These are phyloP conservation scores for Acrobeloides nanus DNA, from an alignment of 2,888 invertebrate genomes.

Conservation along the genomic window DNA sequence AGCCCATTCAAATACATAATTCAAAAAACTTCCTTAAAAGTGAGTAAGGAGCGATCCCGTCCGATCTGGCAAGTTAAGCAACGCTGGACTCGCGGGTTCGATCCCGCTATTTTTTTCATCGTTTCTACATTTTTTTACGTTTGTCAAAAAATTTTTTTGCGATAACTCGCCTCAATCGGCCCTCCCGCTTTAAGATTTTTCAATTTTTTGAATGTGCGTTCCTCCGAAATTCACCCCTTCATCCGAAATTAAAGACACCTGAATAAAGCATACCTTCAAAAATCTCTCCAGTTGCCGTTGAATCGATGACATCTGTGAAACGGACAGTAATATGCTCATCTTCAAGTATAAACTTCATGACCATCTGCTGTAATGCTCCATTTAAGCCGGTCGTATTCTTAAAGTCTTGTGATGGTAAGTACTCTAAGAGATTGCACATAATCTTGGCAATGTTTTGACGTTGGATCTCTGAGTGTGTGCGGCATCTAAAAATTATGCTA, in stretches of 20 bases:
- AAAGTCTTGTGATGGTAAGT: no score
- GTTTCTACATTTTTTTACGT: no score
- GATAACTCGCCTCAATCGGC: no score
- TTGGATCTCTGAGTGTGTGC: slow-evolving; percentile 14
- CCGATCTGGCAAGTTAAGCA: no score
- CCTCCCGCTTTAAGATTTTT: slow-evolving; percentile 6
- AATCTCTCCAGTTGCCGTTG: slow-evolving; percentile 1
- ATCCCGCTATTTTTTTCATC: no score
- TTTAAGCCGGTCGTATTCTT: slow-evolving; percentile 4
- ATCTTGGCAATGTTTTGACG: slow-evolving; percentile 15
- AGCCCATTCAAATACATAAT: slow-evolving; percentile 7
- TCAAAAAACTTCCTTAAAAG: no score
- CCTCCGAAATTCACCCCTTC: no score
- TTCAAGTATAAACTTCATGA: slow-evolving; percentile 24
- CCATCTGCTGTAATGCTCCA: slow-evolving; percentile 54
- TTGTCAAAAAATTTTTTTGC: no score
- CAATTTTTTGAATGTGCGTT: no score
- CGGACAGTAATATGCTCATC: slow-evolving; percentile 22
- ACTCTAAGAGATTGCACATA: slow-evolving; percentile 59
- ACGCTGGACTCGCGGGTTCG: no score
- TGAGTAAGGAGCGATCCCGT: no score
- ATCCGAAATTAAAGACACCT: no score
- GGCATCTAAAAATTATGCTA: slow-evolving; percentile 9
- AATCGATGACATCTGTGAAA: slow-evolving; percentile 18
- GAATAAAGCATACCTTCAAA: slow-evolving; percentile 8